A percentile compares a stretch with the other conserved stretches of the same genome.
phyloP scores from a whole-genome alignment of 2,113 vertebrate genomes.

The Chlorodrepanis virens region DNA sequence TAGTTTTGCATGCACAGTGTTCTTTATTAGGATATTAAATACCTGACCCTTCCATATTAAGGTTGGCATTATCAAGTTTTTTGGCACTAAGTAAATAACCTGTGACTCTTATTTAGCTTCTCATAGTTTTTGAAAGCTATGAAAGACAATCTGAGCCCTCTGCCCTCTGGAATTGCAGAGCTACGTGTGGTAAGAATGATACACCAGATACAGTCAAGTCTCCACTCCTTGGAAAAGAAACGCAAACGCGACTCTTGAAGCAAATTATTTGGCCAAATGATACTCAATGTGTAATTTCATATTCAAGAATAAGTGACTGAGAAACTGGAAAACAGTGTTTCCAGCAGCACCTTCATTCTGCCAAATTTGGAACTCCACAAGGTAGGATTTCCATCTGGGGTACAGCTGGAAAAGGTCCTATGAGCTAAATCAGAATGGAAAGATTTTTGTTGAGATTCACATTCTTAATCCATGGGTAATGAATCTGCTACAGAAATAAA shows the following conservation, averaged over 20 bases:
- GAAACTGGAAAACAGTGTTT: background rate
- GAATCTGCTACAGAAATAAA: background rate
- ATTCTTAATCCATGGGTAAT: background rate
- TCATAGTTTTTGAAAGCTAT: background rate
- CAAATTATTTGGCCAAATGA: background rate
- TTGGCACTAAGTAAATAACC: background rate
- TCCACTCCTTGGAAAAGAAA: background rate
- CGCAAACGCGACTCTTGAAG: background rate
- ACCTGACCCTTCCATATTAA: slow-evolving; percentile 16
- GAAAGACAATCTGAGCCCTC: background rate
- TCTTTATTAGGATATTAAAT: slow-evolving; percentile 30
- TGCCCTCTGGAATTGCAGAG: background rate
- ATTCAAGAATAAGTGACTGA: background rate
- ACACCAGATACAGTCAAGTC: background rate
- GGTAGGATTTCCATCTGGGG: background rate
- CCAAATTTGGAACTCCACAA: background rate
- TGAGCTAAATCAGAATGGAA: background rate
- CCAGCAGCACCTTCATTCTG: background rate
- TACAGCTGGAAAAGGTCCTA: background rate
- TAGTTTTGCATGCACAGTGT: background rate
- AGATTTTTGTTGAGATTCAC: background rate
- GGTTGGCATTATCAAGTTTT: background rate
- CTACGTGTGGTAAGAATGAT: background rate
- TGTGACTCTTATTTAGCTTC: background rate
- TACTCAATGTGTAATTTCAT: background rate